A percentile compares a stretch with the other conserved stretches of the same genome.
Conservation (phyloP, 2,113 vertebrate genomes). For the Alosa alosa region DNA sequence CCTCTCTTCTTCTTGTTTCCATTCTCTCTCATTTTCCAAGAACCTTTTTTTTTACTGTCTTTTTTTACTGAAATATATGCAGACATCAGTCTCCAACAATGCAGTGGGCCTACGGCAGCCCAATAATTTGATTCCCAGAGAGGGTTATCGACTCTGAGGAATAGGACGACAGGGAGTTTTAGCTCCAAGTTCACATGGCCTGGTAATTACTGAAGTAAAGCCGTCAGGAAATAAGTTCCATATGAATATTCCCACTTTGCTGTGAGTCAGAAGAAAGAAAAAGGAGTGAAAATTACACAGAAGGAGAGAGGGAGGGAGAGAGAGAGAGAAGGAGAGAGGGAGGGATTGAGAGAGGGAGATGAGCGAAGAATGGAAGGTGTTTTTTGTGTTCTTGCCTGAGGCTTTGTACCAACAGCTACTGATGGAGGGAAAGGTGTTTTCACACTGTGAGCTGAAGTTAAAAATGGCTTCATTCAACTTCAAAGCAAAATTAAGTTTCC, state of each 20-base stretch:
- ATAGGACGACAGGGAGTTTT: conserved; percentile 7
- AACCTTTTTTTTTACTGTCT: neutral
- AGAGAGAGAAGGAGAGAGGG: conserved; percentile 37
- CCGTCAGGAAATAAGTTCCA: conserved; percentile 45
- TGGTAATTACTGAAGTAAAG: conserved; percentile 55
- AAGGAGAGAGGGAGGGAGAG: conserved; percentile 16
- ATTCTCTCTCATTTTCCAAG: neutral
- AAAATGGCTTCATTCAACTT: conserved; percentile 19
- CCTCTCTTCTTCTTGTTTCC: conserved; percentile 27
- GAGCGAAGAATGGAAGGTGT: conserved; percentile 25
- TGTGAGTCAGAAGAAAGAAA: neutral
- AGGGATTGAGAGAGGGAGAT: conserved; percentile 18
- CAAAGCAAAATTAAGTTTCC: conserved; percentile 15
- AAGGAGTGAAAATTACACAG: neutral
- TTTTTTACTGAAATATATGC: neutral
- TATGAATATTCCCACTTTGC: conserved; percentile 41
- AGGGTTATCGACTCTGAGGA: conserved; percentile 32
- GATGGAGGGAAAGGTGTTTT: neutral
- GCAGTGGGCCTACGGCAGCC: conserved; percentile 21
- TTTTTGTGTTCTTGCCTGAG: neutral
- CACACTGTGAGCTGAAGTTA: conserved; percentile 18
- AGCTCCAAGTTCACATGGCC: neutral
- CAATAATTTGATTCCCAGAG: conserved; percentile 46
- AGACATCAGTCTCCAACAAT: conserved; percentile 26
- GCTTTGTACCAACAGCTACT: neutral